Base-by-base conservation (phyloP, 2,797 vertebrate species). In the Sebastes taczanowskii region DNA sequence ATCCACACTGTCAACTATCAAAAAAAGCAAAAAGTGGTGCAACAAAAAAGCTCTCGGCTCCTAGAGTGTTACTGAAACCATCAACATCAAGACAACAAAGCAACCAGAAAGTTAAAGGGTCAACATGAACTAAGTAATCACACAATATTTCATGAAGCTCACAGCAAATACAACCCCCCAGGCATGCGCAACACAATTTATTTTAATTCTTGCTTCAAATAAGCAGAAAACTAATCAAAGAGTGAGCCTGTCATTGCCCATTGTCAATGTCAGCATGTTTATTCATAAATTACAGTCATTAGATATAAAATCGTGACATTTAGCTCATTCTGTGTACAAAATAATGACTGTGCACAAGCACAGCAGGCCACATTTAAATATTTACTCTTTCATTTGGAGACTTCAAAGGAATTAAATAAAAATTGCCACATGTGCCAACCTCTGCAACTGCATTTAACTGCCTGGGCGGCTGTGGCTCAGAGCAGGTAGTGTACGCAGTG, bases 221-320 rank as follows among this genome's bases (percentile, higher is more conserved):
- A 77, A 65, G 2, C 42, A 85, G 74, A 76, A 83, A 75, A 53
- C 60, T 58, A 79, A 88, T 91, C 81, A 88, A 83, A 87, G 74
- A 58, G 18, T 14, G 20, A 69, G 56, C 5, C 52, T 77, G 80
- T 82, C 79, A 82, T 91, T 91, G 83, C 86, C 90, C 60, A 30
- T 9, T 49, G 78, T 86, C 88, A 90, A 88, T 81, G 85, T 89
- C 86, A 66, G 3, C 61, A 52, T 82, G 42, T 74, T 84, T 79
- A 79, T 84, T 81, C 63, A 76, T 76, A 35, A 76, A 71, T 78
- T 63, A 60, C 42, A 75, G 25, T 78, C n/a, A 56, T 67, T 61
- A 61, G 35, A 34, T 64, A 29, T 65, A 52, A 14, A 49, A 65
- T 23, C n/a, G 30, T 9, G 5, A 49, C 49, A 59, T 60, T 74